Percentiles rank a stretch among this genome's conserved stretches.
These are phyloP conservation scores for Motacilla alba DNA, from an alignment of 2,113 vertebrate genomes.

Conservation along the genomic window DNA sequence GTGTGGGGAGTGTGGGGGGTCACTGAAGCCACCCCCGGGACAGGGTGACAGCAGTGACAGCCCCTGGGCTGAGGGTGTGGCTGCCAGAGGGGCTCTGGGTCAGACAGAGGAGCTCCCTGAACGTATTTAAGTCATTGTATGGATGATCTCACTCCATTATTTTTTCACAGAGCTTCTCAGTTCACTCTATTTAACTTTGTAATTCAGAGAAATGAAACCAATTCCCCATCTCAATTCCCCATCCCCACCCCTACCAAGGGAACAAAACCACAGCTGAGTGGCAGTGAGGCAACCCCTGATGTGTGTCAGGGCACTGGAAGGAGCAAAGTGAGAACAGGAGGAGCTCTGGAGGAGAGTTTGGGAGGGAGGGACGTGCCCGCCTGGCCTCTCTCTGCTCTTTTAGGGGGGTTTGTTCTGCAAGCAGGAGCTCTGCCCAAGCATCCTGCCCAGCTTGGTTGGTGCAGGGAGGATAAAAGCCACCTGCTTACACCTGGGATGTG, in stretches of 20 bases:
- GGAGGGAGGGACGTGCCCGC: not conserved
- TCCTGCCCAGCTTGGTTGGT: not conserved
- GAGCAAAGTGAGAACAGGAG: not conserved
- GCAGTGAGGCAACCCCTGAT: rapidly evolving
- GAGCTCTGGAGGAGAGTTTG: rapidly evolving
- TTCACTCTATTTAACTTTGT: conserved; percentile 55
- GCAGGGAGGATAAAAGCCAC: rapidly evolving
- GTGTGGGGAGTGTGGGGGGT: too few relatives aligned
- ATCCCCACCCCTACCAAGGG: not conserved
- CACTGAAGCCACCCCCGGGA: not conserved
- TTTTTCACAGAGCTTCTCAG: not conserved
- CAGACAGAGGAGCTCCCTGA: not conserved
- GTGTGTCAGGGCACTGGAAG: not conserved
- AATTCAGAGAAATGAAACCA: not conserved
- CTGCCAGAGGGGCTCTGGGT: not conserved
- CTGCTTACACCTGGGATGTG: rapidly evolving
- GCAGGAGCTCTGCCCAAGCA: not conserved
- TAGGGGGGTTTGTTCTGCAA: rapidly evolving
- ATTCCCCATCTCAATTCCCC: conserved; percentile 19
- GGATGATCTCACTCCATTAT: conserved; percentile 52
- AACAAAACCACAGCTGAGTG: not conserved
- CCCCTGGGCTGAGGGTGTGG: not conserved
- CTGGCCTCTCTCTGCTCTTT: not conserved
- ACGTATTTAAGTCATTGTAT: not conserved
- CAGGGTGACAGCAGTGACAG: not conserved